Evolutionary conservation across 1,140 invertebrate species (phyloP).

Genomic region (Drosophila lowei): DNA sequence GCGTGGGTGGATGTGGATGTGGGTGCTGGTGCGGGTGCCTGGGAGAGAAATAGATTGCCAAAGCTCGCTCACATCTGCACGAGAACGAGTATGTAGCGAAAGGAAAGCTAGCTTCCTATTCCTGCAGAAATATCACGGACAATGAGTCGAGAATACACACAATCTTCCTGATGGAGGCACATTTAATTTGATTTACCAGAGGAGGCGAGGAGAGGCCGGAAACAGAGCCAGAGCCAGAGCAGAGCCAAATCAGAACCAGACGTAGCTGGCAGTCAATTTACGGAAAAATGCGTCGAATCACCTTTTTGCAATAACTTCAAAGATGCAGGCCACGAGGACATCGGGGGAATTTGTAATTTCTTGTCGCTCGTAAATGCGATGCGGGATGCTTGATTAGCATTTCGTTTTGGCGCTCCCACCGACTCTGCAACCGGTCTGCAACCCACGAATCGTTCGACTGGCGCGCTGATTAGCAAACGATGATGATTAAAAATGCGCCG

Average conservation of each 20-base stretch:
- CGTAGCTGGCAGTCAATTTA: slow-evolving; percentile 11
- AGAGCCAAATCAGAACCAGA: not conserved
- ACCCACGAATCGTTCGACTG: not conserved
- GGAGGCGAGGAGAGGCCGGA: not conserved
- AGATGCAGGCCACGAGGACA: slow-evolving; percentile 25
- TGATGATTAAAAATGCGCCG: slow-evolving; percentile 63
- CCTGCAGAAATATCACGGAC: slow-evolving; percentile 34
- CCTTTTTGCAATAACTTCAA: slow-evolving; percentile 58
- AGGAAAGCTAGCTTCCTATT: slow-evolving; percentile 2
- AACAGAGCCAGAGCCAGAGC: not conserved
- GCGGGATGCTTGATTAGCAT: slow-evolving; percentile 49
- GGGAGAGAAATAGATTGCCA: slow-evolving; percentile 37
- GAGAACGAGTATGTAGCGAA: not conserved
- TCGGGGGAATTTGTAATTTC: slow-evolving; percentile 25
- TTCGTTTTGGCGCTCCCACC: slow-evolving; percentile 19
- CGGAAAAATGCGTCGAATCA: slow-evolving; percentile 45
- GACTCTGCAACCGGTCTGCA: not conserved
- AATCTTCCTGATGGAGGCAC: slow-evolving; percentile 11
- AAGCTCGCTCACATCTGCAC: not conserved
- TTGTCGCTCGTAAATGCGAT: slow-evolving; percentile 17
- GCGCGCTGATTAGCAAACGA: slow-evolving; percentile 59
- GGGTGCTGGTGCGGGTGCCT: not conserved
- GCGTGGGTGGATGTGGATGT: slow-evolving; percentile 8
- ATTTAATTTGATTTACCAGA: slow-evolving; percentile 31
- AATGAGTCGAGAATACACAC: slow-evolving; percentile 23